Evolutionary conservation across 2,113 vertebrate species (phyloP).

Genomic region (Glaucidium brasilianum): DNA sequence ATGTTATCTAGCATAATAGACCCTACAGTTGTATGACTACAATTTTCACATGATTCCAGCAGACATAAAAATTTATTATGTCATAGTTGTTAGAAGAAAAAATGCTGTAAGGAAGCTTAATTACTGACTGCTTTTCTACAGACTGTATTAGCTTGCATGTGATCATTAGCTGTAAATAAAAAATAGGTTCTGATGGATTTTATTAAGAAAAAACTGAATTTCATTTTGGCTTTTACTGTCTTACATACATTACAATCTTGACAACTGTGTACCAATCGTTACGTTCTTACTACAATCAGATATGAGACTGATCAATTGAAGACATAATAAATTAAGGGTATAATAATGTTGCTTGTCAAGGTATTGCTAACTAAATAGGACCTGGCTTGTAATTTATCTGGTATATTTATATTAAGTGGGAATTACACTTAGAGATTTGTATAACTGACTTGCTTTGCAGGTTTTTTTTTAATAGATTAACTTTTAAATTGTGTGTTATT

Average conservation of each 20-base stretch:
- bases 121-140: neutral
- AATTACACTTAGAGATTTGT: constrained; percentile 38
- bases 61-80: constrained; percentile 19
- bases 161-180: constrained; percentile 31
- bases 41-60: neutral
- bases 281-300: neutral
- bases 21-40: neutral
- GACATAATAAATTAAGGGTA: constrained; percentile 34
- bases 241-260: neutral
- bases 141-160: neutral
- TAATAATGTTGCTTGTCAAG: constrained; percentile 52
- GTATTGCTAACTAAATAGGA: constrained; percentile 46
- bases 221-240: neutral
- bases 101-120: neutral
- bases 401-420: constrained; percentile 53
- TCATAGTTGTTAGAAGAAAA: constrained; percentile 17
- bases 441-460: constrained; percentile 52
- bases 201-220: constrained; percentile 3
- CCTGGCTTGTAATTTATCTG: constrained; percentile 50
- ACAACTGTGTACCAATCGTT: constrained; percentile 12
- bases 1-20: neutral
- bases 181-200: constrained; percentile 34
- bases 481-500: constrained; percentile 67
- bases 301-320: constrained; percentile 32
- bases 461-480: constrained; percentile 50